Evolutionary conservation across 2,113 vertebrate species (phyloP).

Genomic region (Gobiocypris rarus): DNA sequence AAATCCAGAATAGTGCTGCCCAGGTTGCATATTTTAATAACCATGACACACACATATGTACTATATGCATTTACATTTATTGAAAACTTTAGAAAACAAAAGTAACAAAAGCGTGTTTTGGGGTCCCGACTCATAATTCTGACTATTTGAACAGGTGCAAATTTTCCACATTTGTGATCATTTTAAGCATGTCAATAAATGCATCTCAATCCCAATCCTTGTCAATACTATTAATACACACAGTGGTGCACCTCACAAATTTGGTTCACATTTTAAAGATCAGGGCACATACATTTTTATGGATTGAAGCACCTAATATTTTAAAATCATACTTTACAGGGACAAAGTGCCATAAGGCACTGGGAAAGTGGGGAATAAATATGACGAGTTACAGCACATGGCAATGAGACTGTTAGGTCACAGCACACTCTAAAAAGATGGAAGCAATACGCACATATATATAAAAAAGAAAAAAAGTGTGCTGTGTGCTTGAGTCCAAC

Average conservation of each 20-base stretch:
- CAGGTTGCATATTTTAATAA: background rate
- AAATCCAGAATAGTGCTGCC: background rate
- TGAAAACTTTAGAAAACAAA: slow-evolving; percentile 58
- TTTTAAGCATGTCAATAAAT: slow-evolving; percentile 11
- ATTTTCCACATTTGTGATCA: slow-evolving; percentile 17
- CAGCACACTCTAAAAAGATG: slow-evolving; percentile 51
- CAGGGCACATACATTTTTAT: background rate
- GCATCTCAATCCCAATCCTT: slow-evolving; percentile 31
- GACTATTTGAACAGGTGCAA: slow-evolving; percentile 15
- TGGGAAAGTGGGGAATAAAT: slow-evolving; percentile 36
- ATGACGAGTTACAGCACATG: slow-evolving; percentile 18
- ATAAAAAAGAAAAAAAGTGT: slow-evolving; percentile 48
- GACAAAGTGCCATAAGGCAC: background rate
- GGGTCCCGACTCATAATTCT: slow-evolving; percentile 27
- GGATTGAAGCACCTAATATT: slow-evolving; percentile 4
- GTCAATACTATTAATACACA: slow-evolving; percentile 11
- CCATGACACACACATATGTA: slow-evolving; percentile 3
- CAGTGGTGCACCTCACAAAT: background rate
- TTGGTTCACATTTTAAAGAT: slow-evolving; percentile 42
- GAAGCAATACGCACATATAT: slow-evolving; percentile 69
- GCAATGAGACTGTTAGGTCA: slow-evolving; percentile 34
- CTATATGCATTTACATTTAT: slow-evolving; percentile 57
- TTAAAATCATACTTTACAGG: background rate
- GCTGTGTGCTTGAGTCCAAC: slow-evolving; percentile 69
- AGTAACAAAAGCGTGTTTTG: slow-evolving; percentile 34